Conservation (phyloP, 2,888 invertebrate genomes). For the Scaptomyza cyrtandrae region DNA sequence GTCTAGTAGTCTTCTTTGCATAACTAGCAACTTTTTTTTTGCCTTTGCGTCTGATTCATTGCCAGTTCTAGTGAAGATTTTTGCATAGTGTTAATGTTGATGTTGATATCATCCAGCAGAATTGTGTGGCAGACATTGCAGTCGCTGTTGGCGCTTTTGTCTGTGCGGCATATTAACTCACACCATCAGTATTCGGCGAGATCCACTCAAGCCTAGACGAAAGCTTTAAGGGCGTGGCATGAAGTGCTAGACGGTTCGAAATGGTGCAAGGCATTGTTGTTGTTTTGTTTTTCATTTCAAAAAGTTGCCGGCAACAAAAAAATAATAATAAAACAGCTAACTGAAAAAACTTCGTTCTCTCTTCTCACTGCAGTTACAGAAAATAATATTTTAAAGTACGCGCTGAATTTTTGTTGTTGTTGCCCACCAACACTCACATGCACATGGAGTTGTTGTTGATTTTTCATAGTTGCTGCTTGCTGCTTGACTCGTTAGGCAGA, state of each 20-base stretch:
- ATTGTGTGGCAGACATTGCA: constrained; percentile 63
- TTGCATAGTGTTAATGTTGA: constrained; percentile 55
- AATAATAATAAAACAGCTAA: constrained; percentile 36
- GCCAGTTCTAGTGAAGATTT: constrained; percentile 68
- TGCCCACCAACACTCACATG: constrained; percentile 21
- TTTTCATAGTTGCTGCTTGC: constrained; percentile 44
- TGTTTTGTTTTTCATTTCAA: constrained; percentile 41
- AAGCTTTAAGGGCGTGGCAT: constrained; percentile 42
- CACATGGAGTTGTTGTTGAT: constrained; percentile 28
- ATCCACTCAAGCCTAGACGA: constrained; percentile 59
- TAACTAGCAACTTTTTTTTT: constrained; percentile 1
- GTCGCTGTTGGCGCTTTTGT: constrained; percentile 71
- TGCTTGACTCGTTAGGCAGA: constrained; percentile 55
- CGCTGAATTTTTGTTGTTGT: constrained; percentile 22
- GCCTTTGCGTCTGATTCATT: constrained; percentile 66
- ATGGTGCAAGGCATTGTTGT: constrained; percentile 56
- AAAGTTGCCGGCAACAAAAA: constrained; percentile 54
- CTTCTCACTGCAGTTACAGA: constrained; percentile 53
- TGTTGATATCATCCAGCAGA: constrained; percentile 58
- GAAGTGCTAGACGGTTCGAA: background rate
- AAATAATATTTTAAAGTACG: constrained; percentile 71
- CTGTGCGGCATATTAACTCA: constrained; percentile 69
- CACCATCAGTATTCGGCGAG: constrained; percentile 8
- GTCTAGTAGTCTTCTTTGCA: constrained; percentile 7
- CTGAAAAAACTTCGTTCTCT: constrained; percentile 32